Conservation (phyloP, 2,888 invertebrate genomes). For the Andricus quercusramuli region DNA sequence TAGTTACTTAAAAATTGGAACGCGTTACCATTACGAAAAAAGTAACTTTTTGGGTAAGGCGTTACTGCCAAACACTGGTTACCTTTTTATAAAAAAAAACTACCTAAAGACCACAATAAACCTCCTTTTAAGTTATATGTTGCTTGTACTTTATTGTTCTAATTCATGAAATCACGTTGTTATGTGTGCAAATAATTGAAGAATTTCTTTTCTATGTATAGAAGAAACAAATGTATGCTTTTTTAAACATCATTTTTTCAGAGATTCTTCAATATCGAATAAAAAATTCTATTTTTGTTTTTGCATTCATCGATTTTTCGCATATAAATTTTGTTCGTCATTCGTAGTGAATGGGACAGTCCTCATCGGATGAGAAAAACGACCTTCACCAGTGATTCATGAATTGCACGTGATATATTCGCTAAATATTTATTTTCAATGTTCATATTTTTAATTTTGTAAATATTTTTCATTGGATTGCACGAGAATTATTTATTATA, state of each 20-base stretch:
- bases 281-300: too few relatives aligned
- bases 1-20: too few relatives aligned
- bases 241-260: too few relatives aligned
- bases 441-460: neutral
- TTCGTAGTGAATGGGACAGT: slow-evolving; percentile 9
- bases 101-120: neutral
- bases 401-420: neutral
- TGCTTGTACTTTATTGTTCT: neutral
- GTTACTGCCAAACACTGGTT: too few relatives aligned
- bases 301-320: neutral
- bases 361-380: neutral
- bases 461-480: neutral
- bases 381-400: slow-evolving; percentile 24
- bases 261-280: too few relatives aligned
- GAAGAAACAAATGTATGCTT: too few relatives aligned
- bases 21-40: too few relatives aligned
- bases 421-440: neutral
- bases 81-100: too few relatives aligned
- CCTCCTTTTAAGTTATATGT: neutral
- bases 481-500: neutral
- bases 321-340: neutral
- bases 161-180: too few relatives aligned
- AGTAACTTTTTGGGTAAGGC: too few relatives aligned
- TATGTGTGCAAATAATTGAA: too few relatives aligned
- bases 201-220: too few relatives aligned